phyloP scores from a whole-genome alignment of 2,888 invertebrate species.

The Amphimallon solstitiale region DNA sequence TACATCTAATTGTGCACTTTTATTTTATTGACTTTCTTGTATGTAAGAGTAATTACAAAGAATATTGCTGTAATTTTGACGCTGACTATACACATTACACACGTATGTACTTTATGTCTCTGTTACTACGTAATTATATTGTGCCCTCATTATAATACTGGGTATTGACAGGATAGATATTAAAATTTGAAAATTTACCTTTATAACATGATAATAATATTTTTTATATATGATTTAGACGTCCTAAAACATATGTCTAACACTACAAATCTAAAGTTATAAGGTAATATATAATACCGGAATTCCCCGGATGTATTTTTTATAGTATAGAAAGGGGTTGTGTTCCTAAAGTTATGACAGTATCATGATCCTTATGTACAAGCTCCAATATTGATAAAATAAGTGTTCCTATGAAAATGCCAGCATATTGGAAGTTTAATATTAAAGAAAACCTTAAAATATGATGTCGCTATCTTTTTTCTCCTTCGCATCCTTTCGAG shows the following conservation, averaged over 20 bases:
- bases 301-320: constrained; percentile 33
- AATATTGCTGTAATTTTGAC: no score
- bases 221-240: background rate
- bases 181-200: no score
- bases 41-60: no score
- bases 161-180: no score
- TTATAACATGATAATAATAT: no score
- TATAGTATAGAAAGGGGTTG: constrained; percentile 14
- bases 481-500: background rate
- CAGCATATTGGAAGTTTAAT: constrained; percentile 48
- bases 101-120: no score
- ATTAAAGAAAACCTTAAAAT: constrained; percentile 47
- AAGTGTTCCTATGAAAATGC: constrained; percentile 36
- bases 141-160: no score
- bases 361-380: constrained; percentile 25
- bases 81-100: no score
- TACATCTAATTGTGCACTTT: no score
- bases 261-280: constrained; percentile 22
- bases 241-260: background rate
- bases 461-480: constrained; percentile 43
- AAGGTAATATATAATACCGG: constrained; percentile 26
- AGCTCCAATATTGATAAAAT: constrained; percentile 45
- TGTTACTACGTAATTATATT: no score
- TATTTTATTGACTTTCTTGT: no score
- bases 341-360: constrained; percentile 17